These are phyloP conservation scores for Vultur gryphus DNA, from an alignment of 2,797 vertebrate species.

Conservation along the genomic window DNA sequence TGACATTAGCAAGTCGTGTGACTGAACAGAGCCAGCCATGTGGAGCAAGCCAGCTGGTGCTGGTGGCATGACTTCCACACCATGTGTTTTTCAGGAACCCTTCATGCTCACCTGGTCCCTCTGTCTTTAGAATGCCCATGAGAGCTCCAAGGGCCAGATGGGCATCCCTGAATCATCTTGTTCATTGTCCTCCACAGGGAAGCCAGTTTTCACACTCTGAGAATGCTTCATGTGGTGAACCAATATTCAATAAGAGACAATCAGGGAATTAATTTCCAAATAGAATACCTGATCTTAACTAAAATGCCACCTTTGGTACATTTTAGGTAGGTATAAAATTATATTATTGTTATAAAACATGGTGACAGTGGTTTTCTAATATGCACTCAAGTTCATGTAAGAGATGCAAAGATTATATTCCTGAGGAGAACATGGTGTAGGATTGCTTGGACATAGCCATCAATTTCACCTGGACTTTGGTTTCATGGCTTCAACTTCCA, in stretches of 20 bases:
- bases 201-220: background rate
- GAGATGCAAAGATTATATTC: background rate
- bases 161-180: background rate
- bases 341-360: background rate
- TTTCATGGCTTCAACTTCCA: background rate
- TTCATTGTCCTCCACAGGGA: background rate
- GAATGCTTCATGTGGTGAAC: background rate
- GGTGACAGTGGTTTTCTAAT: background rate
- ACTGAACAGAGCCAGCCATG: background rate
- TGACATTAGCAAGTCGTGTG: background rate
- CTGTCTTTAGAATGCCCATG: background rate
- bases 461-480: background rate
- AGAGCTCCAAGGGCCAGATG: background rate
- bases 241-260: background rate
- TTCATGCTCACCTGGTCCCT: background rate
- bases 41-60: background rate
- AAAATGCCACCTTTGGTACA: background rate
- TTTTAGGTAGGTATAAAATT: background rate
- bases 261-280: background rate
- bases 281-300: background rate
- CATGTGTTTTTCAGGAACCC: fast-evolving
- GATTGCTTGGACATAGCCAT: background rate
- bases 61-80: background rate
- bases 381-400: background rate
- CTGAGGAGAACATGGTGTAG: background rate